Evolutionary conservation across 2,888 invertebrate species (phyloP).

Genomic region (Parnassius glacialis): DNA sequence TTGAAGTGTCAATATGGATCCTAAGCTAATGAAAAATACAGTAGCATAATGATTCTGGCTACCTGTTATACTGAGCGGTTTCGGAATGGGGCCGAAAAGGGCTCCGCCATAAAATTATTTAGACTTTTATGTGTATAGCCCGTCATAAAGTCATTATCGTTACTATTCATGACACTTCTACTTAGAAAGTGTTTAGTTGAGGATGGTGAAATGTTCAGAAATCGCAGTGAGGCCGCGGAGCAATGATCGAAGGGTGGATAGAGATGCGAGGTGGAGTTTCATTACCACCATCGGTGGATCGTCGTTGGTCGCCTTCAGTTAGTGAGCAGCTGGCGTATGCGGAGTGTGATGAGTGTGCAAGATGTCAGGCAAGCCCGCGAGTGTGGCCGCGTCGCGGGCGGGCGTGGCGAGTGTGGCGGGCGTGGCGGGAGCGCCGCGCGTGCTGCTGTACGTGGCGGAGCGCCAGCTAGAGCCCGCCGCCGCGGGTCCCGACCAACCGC

Average conservation of each 20-base stretch:
- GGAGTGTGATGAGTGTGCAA: constrained; percentile 87
- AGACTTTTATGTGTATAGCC: constrained; percentile 45
- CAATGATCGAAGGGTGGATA: constrained; percentile 64
- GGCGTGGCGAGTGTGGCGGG: constrained; percentile 73
- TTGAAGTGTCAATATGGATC: constrained; percentile 59
- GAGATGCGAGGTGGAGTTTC: constrained; percentile 66
- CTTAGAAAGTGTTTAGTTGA: constrained; percentile 56
- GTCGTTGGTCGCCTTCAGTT: constrained; percentile 59
- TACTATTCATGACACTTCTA: constrained; percentile 43
- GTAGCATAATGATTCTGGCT: constrained; percentile 49
- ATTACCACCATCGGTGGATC: constrained; percentile 50
- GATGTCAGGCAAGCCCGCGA: constrained; percentile 90
- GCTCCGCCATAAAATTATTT: constrained; percentile 75
- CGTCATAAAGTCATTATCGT: constrained; percentile 64
- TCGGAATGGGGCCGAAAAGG: constrained; percentile 74
- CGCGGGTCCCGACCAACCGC: constrained; percentile 59
- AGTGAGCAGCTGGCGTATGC: constrained; percentile 68
- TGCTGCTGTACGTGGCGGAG: constrained; percentile 79
- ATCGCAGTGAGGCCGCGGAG: constrained; percentile 56
- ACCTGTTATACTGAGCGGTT: constrained; percentile 59
- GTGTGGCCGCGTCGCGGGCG: constrained; percentile 81
- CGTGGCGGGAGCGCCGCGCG: constrained; percentile 74
- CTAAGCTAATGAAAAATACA: constrained; percentile 47
- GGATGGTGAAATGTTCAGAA: constrained; percentile 63
- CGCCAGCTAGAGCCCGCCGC: constrained; percentile 77